Percentiles rank a stretch among this genome's conserved stretches.
phyloP scores from a whole-genome alignment of 2,888 invertebrate genomes.

The Bimastos eiseni region DNA sequence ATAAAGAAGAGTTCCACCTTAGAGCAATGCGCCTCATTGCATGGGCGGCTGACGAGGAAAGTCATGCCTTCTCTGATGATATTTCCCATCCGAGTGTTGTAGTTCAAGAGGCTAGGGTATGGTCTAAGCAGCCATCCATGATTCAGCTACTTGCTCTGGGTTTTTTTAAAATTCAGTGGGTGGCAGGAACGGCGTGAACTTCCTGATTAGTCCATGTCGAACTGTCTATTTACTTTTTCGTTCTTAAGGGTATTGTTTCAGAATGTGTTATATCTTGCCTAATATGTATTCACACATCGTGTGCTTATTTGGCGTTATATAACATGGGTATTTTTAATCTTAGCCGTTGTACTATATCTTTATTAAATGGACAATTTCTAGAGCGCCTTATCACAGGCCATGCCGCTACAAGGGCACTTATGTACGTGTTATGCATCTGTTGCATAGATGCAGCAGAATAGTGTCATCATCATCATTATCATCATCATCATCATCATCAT shows the following conservation, averaged over 20 bases:
- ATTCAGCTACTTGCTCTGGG: not conserved
- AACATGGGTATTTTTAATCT: not conserved
- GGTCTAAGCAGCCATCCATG: not conserved
- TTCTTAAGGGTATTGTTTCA: not conserved
- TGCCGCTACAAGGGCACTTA: too few relatives aligned
- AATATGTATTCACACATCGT: not conserved
- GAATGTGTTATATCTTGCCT: not conserved
- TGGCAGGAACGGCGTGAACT: not conserved
- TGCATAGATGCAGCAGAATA: not conserved
- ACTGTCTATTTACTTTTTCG: not conserved
- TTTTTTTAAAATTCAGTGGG: not conserved
- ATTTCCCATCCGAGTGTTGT: not conserved
- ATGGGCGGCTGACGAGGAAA: not conserved
- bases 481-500: too few relatives aligned
- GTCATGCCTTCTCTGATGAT: not conserved
- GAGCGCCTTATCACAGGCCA: too few relatives aligned
- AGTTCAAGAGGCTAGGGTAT: not conserved
- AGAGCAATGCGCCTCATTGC: too few relatives aligned
- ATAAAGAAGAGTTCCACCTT: too few relatives aligned
- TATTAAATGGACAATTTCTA: too few relatives aligned
- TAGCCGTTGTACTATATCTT: not conserved
- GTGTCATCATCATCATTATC: not conserved
- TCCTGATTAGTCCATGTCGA: not conserved
- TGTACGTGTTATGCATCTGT: not conserved
- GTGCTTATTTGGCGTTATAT: not conserved